These are phyloP conservation scores for Galerucella pusilla DNA, from an alignment of 2,888 invertebrate species.

Conservation along the genomic window DNA sequence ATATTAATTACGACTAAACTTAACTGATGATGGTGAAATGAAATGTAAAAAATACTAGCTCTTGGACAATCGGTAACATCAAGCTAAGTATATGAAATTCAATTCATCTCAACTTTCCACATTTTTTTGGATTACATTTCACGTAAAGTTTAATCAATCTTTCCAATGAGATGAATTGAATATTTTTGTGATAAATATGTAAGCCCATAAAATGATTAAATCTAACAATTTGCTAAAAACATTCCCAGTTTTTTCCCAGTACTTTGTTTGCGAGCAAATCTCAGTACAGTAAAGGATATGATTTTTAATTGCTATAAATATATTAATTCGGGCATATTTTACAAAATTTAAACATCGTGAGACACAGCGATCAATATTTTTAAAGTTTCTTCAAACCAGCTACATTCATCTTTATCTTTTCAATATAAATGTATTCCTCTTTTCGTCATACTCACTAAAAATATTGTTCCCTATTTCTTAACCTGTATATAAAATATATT, in stretches of 20 bases:
- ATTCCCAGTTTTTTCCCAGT: conserved; percentile 7
- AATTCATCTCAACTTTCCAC: conserved; percentile 23
- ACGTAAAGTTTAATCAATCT: too few relatives aligned
- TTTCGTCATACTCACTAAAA: background rate
- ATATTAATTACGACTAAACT: conserved; percentile 35
- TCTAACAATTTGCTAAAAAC: conserved; percentile 26
- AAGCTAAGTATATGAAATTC: conserved; percentile 37
- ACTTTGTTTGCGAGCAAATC: conserved; percentile 33
- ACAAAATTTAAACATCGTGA: conserved; percentile 8
- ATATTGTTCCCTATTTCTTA: background rate
- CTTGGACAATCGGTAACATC: conserved; percentile 41
- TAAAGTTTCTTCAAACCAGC: background rate
- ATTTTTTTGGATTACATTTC: too few relatives aligned
- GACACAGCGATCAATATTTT: background rate
- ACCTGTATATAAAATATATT: conserved; percentile 23
- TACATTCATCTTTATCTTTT: background rate
- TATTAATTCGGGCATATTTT: conserved; percentile 1
- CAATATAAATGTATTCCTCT: too few relatives aligned
- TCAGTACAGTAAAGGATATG: conserved; percentile 1
- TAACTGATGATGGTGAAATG: conserved; percentile 13
- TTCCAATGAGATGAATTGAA: conserved; percentile 6
- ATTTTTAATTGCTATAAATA: background rate
- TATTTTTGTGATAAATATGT: conserved; percentile 28
- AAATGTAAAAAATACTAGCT: conserved; percentile 37
- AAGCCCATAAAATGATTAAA: conserved; percentile 32